A percentile compares a stretch with the other conserved stretches of the same genome.
These are phyloP conservation scores for Dendrolimus kikuchii DNA, from an alignment of 1,140 invertebrate species.

Conservation along the genomic window DNA sequence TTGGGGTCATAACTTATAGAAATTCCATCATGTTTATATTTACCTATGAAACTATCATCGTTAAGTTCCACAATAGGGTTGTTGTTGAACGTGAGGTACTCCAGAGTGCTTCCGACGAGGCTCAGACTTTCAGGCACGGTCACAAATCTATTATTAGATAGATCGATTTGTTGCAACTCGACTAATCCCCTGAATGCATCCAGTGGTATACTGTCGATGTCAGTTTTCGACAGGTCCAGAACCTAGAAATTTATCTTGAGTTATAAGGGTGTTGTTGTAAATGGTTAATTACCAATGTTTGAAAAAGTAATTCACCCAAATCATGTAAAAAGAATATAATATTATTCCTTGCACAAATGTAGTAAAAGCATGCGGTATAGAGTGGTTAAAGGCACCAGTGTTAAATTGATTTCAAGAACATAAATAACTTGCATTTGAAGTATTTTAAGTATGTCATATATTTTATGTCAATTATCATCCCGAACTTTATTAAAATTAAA, in stretches of 20 bases:
- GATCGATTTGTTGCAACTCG: constrained; percentile 69
- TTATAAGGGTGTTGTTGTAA: not conserved
- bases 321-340: too few relatives aligned
- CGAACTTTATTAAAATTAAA: too few relatives aligned
- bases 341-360: too few relatives aligned
- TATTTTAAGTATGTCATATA: too few relatives aligned
- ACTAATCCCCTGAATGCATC: constrained; percentile 60
- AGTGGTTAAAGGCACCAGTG: too few relatives aligned
- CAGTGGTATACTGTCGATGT: constrained; percentile 65
- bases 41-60: constrained; percentile 73
- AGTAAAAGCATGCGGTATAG: too few relatives aligned
- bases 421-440: too few relatives aligned
- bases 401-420: too few relatives aligned
- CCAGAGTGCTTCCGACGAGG: constrained; percentile 63
- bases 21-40: constrained; percentile 4
- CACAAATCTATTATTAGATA: constrained; percentile 73
- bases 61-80: constrained; percentile 73
- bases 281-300: not conserved
- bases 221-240: constrained; percentile 74
- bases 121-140: constrained; percentile 72
- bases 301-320: not conserved
- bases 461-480: too few relatives aligned
- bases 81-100: constrained; percentile 72
- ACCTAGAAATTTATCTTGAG: constrained; percentile 38
- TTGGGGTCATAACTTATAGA: too few relatives aligned